phyloP scores from a whole-genome alignment of 2,113 vertebrate genomes.

The Lagopus leucura region DNA sequence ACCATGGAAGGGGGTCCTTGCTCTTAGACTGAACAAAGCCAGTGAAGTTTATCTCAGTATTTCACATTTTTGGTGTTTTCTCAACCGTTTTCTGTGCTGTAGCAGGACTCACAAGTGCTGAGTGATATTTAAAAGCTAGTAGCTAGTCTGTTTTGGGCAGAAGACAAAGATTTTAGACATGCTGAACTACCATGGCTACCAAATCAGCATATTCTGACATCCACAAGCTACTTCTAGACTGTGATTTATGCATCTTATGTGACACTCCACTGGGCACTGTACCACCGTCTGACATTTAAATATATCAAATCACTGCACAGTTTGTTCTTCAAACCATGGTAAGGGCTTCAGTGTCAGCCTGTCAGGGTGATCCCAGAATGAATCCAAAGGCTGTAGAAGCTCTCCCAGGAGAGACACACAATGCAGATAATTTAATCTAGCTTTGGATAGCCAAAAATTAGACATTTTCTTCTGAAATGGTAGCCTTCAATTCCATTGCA shows the following conservation, averaged over 20 bases:
- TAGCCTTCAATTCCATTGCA: background rate
- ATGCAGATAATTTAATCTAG: background rate
- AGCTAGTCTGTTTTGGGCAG: conserved; percentile 41
- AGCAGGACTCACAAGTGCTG: conserved; percentile 58
- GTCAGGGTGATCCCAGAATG: background rate
- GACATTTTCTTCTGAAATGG: background rate
- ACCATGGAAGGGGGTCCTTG: background rate
- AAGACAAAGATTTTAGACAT: conserved; percentile 55
- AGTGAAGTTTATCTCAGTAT: background rate
- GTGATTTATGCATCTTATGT: background rate
- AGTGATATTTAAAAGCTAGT: conserved; percentile 56
- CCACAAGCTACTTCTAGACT: background rate
- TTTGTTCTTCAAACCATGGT: background rate
- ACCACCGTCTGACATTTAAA: conserved; percentile 32
- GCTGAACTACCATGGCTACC: conserved; percentile 56
- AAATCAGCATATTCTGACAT: conserved; percentile 33
- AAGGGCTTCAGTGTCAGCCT: background rate
- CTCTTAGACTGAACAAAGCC: background rate
- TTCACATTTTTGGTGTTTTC: conserved; percentile 51
- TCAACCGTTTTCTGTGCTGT: conserved; percentile 3
- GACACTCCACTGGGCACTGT: background rate
- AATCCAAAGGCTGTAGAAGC: background rate
- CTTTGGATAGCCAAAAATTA: accelerated
- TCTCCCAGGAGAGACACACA: background rate
- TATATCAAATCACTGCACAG: background rate